phyloP scores from a whole-genome alignment of 1,140 invertebrate species.

The Neoseiulus cucumeris region DNA sequence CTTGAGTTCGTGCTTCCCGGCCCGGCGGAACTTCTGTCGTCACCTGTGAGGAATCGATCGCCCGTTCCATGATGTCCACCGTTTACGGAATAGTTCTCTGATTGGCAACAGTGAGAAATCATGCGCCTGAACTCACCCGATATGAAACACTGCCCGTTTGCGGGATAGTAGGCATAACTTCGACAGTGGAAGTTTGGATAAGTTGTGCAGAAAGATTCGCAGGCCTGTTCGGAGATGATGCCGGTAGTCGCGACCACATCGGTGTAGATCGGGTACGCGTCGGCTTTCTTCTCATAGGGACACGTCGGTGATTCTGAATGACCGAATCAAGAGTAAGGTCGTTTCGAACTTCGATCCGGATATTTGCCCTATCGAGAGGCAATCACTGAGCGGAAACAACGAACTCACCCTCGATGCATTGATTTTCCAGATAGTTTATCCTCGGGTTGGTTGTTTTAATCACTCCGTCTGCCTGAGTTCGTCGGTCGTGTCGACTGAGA shows the following conservation, averaged over 20 bases:
- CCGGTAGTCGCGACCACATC: constrained; percentile 27
- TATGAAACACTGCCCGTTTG: constrained; percentile 31
- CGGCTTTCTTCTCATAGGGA: constrained; percentile 23
- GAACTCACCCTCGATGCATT: constrained; percentile 27
- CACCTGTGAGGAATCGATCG: constrained; percentile 19
- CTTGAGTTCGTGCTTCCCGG: constrained; percentile 23
- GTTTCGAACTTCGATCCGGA: no score
- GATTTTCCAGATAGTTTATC: constrained; percentile 34
- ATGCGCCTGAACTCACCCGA: constrained; percentile 21
- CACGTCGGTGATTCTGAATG: constrained; percentile 18
- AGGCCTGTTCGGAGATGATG: constrained; percentile 26
- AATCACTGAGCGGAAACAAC: background rate
- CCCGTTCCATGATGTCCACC: background rate
- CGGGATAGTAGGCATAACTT: constrained; percentile 30
- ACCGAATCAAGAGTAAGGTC: background rate
- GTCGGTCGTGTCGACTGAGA: constrained; percentile 28
- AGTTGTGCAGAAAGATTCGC: constrained; percentile 27
- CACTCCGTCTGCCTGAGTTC: constrained; percentile 27
- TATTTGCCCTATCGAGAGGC: background rate
- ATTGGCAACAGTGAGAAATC: constrained; percentile 16
- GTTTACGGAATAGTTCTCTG: constrained; percentile 19
- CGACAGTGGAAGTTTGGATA: constrained; percentile 29
- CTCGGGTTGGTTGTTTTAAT: constrained; percentile 25
- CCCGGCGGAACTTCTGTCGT: constrained; percentile 21
- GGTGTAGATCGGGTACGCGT: constrained; percentile 29